A percentile compares a stretch with the other conserved stretches of the same genome.
These are phyloP conservation scores for Neoaliturus tenellus DNA, from an alignment of 2,888 invertebrate genomes.

Conservation along the genomic window DNA sequence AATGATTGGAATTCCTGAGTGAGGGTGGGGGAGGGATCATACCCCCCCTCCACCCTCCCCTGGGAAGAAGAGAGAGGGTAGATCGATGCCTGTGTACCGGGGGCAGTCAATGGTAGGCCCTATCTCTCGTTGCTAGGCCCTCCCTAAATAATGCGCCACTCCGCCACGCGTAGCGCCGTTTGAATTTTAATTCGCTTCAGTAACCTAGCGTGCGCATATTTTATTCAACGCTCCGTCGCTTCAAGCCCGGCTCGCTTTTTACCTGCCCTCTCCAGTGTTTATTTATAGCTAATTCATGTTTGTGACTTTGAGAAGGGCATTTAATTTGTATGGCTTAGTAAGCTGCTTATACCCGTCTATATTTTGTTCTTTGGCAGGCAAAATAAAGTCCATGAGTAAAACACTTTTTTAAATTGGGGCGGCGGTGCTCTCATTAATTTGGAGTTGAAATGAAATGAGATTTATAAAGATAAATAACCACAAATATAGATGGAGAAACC, in stretches of 20 bases:
- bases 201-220: slow-evolving; percentile 38
- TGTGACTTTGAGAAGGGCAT: too few species aligned
- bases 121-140: slow-evolving; percentile 17
- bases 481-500: too few species aligned
- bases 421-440: too few species aligned
- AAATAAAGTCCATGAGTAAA: too few species aligned
- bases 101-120: slow-evolving; percentile 53
- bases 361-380: too few species aligned
- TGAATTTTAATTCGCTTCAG: slow-evolving; percentile 46
- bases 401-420: too few species aligned
- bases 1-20: slow-evolving; percentile 43
- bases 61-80: too few species aligned
- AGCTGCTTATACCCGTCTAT: too few species aligned
- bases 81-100: slow-evolving; percentile 31
- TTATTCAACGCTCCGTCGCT: slow-evolving; percentile 31
- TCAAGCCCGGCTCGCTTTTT: not conserved
- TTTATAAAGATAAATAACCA: too few species aligned
- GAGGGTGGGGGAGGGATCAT: not conserved
- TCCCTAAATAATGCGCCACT: slow-evolving; percentile 20
- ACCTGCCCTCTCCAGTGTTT: not conserved
- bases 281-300: not conserved
- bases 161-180: not conserved
- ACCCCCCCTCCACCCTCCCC: not conserved
- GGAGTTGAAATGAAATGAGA: too few species aligned
- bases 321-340: too few species aligned